These are phyloP conservation scores for Urosaurus nigricauda DNA, from an alignment of 2,797 vertebrate genomes.

Conservation along the genomic window DNA sequence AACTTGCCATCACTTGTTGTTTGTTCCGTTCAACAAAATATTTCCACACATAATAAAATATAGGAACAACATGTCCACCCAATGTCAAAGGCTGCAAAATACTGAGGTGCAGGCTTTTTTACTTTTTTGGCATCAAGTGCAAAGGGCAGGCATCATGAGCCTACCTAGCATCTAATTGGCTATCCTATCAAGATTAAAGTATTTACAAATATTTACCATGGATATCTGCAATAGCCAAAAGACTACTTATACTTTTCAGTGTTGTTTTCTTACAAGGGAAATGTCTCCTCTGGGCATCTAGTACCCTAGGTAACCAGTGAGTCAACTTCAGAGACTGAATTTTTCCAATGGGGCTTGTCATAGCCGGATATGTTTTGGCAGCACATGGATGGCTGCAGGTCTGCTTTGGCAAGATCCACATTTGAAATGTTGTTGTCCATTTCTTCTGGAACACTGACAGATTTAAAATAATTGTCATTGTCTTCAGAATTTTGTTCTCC, in stretches of 20 bases:
- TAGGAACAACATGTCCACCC: background rate
- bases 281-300: background rate
- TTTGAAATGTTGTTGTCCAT: conserved; percentile 27
- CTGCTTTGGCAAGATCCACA: conserved; percentile 47
- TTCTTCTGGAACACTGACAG: conserved; percentile 58
- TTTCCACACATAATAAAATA: background rate
- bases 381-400: conserved; percentile 13
- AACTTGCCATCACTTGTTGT: background rate
- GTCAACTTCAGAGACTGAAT: conserved; percentile 54
- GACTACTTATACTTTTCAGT: conserved; percentile 8
- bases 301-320: conserved; percentile 72
- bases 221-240: background rate
- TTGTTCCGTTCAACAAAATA: background rate
- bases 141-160: background rate
- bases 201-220: background rate
- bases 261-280: conserved; percentile 29
- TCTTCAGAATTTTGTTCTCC: conserved; percentile 17
- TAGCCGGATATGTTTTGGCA: conserved; percentile 75
- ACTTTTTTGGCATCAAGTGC: background rate
- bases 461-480: conserved; percentile 59
- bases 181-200: background rate
- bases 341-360: conserved; percentile 74
- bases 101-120: background rate
- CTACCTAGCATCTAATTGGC: background rate
- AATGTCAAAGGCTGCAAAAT: background rate